A percentile compares a stretch with the other conserved stretches of the same genome.
Evolutionary conservation across 2,888 invertebrate genomes (phyloP).

Genomic region (Drosophila imparisetae): DNA sequence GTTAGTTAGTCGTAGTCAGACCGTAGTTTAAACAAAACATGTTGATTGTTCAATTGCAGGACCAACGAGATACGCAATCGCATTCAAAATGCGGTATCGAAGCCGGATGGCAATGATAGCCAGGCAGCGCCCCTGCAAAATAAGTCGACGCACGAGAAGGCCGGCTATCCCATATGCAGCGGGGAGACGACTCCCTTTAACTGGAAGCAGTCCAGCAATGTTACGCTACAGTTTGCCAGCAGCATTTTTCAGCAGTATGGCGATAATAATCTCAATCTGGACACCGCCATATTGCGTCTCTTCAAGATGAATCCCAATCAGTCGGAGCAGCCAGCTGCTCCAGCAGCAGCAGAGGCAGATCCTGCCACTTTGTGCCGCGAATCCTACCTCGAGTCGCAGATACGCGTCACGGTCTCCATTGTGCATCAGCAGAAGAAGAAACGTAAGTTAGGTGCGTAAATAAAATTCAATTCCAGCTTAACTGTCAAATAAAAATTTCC

Average conservation of each 20-base stretch:
- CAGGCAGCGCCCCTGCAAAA: conserved; percentile 61
- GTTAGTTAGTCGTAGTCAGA: conserved; percentile 20
- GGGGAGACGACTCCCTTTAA: conserved; percentile 78
- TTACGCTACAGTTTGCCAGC: conserved; percentile 82
- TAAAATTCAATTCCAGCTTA: neutral
- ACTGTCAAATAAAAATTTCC: neutral
- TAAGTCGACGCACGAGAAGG: conserved; percentile 81
- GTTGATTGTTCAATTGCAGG: conserved; percentile 63
- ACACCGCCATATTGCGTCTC: conserved; percentile 82
- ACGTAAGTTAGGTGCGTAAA: conserved; percentile 73
- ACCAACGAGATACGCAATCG: conserved; percentile 79
- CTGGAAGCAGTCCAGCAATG: conserved; percentile 82
- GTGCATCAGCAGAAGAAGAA: conserved; percentile 82
- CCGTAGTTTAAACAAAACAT: conserved; percentile 23
- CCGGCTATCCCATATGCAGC: conserved; percentile 83
- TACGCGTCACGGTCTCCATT: conserved; percentile 83
- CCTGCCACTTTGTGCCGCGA: conserved; percentile 47
- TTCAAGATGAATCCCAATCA: conserved; percentile 81
- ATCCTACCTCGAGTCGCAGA: conserved; percentile 78
- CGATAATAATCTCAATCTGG: conserved; percentile 75
- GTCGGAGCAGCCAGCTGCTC: neutral
- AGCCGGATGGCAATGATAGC: conserved; percentile 43
- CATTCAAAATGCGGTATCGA: conserved; percentile 76
- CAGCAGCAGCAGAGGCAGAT: conserved; percentile 8
- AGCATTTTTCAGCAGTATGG: conserved; percentile 79